phyloP scores from a whole-genome alignment of 2,113 vertebrate genomes.

The Cromileptes altivelis region DNA sequence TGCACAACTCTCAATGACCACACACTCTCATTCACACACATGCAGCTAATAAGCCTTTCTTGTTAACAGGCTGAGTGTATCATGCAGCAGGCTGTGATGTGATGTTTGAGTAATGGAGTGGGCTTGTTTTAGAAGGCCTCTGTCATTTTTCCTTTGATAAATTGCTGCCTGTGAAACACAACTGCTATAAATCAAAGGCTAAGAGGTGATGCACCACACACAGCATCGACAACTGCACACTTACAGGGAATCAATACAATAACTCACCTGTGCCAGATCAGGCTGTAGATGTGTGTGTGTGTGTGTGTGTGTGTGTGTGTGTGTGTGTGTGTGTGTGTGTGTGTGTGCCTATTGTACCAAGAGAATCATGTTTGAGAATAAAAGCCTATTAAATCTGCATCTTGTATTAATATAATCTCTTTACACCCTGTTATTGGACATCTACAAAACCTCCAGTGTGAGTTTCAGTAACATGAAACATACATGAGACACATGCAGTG shows the following conservation, averaged over 20 bases:
- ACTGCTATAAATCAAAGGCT: constrained; percentile 62
- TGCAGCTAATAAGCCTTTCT: constrained; percentile 37
- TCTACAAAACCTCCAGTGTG: constrained; percentile 20
- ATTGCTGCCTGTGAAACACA: constrained; percentile 39
- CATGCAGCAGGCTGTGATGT: constrained; percentile 20
- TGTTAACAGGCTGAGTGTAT: constrained; percentile 43
- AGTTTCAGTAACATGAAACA: constrained; percentile 6
- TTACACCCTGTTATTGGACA: constrained; percentile 13
- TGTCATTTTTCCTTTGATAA: constrained; percentile 57
- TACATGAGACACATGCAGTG: neutral
- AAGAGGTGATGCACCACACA: constrained; percentile 37
- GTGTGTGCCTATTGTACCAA: constrained; percentile 10
- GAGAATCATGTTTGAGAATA: constrained; percentile 22
- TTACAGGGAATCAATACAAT: constrained; percentile 45
- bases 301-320: neutral
- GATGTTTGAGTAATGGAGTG: constrained; percentile 62
- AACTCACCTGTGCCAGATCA: constrained; percentile 35
- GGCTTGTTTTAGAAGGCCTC: constrained; percentile 35
- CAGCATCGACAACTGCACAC: constrained; percentile 16
- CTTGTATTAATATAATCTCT: constrained; percentile 3
- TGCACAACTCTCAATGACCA: neutral
- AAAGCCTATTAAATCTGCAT: constrained; percentile 7
- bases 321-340: neutral
- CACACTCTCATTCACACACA: constrained; percentile 13
- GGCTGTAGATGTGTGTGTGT: constrained; percentile 1